Evolutionary conservation across 2,113 vertebrate genomes (phyloP).

Genomic region (Aramus guarauna): DNA sequence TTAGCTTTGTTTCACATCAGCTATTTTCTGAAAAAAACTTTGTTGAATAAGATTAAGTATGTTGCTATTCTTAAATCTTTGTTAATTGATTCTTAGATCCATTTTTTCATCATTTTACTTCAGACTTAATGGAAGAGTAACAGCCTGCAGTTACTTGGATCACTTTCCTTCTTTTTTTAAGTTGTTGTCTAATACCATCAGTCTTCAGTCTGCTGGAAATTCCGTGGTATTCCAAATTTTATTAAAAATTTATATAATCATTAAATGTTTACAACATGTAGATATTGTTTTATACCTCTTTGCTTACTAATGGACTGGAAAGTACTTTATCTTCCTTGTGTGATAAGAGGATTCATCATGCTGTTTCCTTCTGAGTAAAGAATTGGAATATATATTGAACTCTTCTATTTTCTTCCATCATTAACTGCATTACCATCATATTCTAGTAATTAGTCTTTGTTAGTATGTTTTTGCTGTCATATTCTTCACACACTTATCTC

Average conservation of each 20-base stretch:
- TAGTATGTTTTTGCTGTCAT: neutral
- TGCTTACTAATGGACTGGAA: conserved; percentile 9
- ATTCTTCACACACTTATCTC: neutral
- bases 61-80: neutral
- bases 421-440: neutral
- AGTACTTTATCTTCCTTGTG: neutral
- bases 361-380: neutral
- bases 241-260: neutral
- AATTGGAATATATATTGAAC: neutral
- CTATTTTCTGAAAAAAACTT: neutral
- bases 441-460: neutral
- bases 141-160: neutral
- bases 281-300: neutral
- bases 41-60: neutral
- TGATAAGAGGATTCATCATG: neutral
- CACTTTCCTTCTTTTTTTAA: neutral
- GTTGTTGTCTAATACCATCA: neutral
- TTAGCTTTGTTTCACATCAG: neutral
- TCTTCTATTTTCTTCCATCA: neutral
- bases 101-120: neutral
- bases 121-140: neutral
- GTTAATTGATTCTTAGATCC: neutral
- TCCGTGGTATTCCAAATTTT: neutral
- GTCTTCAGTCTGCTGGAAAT: neutral
- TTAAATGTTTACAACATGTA: conserved; percentile 1